phyloP scores from a whole-genome alignment of 2,113 vertebrate species.

The Nothobranchius furzeri region DNA sequence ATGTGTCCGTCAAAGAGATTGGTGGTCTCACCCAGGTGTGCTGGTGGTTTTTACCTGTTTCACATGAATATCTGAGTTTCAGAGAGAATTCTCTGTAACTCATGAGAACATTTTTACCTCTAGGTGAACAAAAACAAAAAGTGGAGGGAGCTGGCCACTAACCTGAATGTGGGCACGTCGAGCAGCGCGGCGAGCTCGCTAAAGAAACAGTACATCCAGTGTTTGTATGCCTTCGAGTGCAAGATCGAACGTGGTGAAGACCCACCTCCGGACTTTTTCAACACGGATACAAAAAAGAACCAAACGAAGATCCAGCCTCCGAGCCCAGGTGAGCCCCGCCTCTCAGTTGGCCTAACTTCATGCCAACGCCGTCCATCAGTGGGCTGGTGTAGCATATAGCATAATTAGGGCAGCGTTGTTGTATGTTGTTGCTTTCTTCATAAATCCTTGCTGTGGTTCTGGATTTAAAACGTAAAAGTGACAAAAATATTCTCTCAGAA shows the following conservation, averaged over 20 bases:
- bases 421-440: too few species aligned
- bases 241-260: conserved; percentile 98
- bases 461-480: too few species aligned
- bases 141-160: conserved; percentile 96
- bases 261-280: conserved; percentile 95
- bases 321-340: conserved; percentile 87
- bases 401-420: too few species aligned
- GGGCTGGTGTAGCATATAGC: too few species aligned
- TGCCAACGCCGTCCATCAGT: too few species aligned
- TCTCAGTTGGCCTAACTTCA: not conserved
- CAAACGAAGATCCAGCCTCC: conserved; percentile 97
- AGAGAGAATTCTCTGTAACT: not conserved
- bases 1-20: conserved; percentile 97
- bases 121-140: conserved; percentile 99
- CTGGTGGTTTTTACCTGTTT: not conserved
- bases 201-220: conserved; percentile 99
- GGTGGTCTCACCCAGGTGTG: conserved; percentile 94
- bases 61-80: not conserved
- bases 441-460: too few species aligned
- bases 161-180: conserved; percentile 97
- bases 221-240: conserved; percentile 98
- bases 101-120: conserved; percentile 12
- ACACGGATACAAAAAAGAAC: conserved; percentile 93
- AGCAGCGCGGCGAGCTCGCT: conserved; percentile 97
- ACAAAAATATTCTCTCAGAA: too few species aligned